Evolutionary conservation across 1,140 invertebrate genomes (phyloP), one percentile per base, ranked within the genome.

Genomic region (Arctopsyche grandis): DNA sequence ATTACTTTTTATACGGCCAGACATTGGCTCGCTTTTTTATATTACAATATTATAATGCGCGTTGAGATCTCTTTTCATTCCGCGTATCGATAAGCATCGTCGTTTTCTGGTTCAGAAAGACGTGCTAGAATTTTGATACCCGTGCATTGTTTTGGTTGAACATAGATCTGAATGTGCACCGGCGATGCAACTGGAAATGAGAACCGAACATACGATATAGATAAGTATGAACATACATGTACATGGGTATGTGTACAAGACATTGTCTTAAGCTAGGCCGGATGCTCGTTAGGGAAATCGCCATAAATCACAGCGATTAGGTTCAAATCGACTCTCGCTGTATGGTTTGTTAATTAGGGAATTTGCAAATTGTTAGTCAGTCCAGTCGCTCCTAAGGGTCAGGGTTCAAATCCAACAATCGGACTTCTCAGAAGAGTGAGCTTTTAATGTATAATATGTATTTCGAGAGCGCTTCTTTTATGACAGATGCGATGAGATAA

Each of bases 1-100:
- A 79, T 79, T 79, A 79, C 78, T 79, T 75, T 74, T 79, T 79
- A 74, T 79, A 69, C 56, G 16, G 24, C 19, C 22, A 66, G 58
- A 77, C 58, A 26, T 24, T 22, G 43, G 44, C 19, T 26, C 29
- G 44, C 22, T 77, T 69, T 69, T 46, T 21, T 66, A 43, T 77
- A 66, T 77, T 44, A 44, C 52, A 16, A 4, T 16, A 52, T 52
- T 52, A 16, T 19, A 19, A 19, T 60, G 21, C 21, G 63, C 63
- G 63, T 52, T 77, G 58, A 77, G 44, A 63, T 77, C 75, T 77
- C 63, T 29, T 77, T 77, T 69, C 10, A 69, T 77, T 77, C 75
- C 26, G 38, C 58, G 58, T 77, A 77, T 77, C 38, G 75, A 77
- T 77, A 77, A 77, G 16, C 9, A 75, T 75, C 73, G 24, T 21